Evolutionary conservation across 2,888 invertebrate genomes (phyloP), one percentile per base, ranked within the genome.

Genomic region (Leucania comma): DNA sequence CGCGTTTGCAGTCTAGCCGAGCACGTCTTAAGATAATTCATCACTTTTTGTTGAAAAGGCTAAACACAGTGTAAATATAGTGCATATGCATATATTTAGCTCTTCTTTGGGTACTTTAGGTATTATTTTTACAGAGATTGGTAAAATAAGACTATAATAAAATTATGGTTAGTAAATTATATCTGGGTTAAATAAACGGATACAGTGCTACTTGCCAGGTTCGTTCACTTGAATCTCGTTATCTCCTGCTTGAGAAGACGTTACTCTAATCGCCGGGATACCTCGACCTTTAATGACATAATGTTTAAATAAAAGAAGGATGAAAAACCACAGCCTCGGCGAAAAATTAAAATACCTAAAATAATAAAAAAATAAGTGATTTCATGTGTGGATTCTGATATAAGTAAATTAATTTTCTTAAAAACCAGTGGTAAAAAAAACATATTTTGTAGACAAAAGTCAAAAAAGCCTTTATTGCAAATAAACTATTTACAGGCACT

Each of bases 201-300:
- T 17, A 20, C 50, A 12, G 26, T 62, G n/a, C 32, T 56, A 69
- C 56, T 70, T 68, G 68, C 69, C 68, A n/a, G 24, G 14, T 57
- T 57, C 24, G 14, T 6, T 1, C 26, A 38, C 57, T 26, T 56
- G 4, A 14, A 22, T 57, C 20, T 38, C 48, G 35, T 35, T 20
- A 56, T 35, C 65, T 35, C n/a, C 20, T 22, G 38, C 24, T 68
- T 50, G 20, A 50, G 29, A 22, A 67, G 2, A 6, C 1, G 22
- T 20, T 38, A 29, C 20, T 32, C 22, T 57, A 20, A 38, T 12
- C 48, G 5, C 26, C 38, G 38, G 1, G 57, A 29, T 20, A 50
- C 50, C 57, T 24, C 57, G 50, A 67, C 57, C 50, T 54, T 68
- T 42, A 67, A 69, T 50, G 29, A 66, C 4, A 68, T 66, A 56